Percentiles rank a stretch among this genome's conserved stretches.
Evolutionary conservation across 2,797 vertebrate genomes (phyloP).

Genomic region (Acanthurus tractus): DNA sequence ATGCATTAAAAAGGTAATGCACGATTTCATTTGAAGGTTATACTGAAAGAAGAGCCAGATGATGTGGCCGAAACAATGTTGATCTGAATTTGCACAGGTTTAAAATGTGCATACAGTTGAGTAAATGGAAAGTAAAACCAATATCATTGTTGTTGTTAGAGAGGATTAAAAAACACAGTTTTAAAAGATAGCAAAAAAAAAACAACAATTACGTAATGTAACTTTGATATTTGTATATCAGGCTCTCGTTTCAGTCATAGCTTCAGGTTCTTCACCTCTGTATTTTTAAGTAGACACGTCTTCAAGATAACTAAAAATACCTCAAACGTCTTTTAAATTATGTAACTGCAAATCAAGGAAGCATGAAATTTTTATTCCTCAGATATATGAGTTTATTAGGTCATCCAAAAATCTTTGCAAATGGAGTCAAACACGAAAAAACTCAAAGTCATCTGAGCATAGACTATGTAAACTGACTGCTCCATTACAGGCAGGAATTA

Average conservation of each 20-base stretch:
- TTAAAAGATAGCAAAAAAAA: too few species aligned
- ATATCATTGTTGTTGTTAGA: too few species aligned
- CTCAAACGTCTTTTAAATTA: not conserved
- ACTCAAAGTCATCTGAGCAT: slow-evolving; percentile 16
- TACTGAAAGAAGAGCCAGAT: too few species aligned
- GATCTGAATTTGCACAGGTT: too few species aligned
- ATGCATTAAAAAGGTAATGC: not conserved
- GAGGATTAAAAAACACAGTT: too few species aligned
- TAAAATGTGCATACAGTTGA: too few species aligned
- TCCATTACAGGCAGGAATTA: slow-evolving; percentile 33
- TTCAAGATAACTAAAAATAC: not conserved
- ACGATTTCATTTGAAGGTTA: too few species aligned
- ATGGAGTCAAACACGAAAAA: slow-evolving; percentile 16
- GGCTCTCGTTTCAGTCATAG: not conserved
- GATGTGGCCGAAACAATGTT: too few species aligned
- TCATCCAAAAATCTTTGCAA: slow-evolving; percentile 12
- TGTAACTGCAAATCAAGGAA: not conserved
- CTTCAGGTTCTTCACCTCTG: not conserved
- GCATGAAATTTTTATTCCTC: not conserved
- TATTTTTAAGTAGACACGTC: not conserved
- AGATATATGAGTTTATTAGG: not conserved
- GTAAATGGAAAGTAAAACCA: too few species aligned
- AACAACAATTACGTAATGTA: too few species aligned
- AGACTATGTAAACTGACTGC: slow-evolving; percentile 24
- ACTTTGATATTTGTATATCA: too few species aligned